Conservation (phyloP, 92 coral and sea anemone genomes). For the Phenganax marumi region DNA sequence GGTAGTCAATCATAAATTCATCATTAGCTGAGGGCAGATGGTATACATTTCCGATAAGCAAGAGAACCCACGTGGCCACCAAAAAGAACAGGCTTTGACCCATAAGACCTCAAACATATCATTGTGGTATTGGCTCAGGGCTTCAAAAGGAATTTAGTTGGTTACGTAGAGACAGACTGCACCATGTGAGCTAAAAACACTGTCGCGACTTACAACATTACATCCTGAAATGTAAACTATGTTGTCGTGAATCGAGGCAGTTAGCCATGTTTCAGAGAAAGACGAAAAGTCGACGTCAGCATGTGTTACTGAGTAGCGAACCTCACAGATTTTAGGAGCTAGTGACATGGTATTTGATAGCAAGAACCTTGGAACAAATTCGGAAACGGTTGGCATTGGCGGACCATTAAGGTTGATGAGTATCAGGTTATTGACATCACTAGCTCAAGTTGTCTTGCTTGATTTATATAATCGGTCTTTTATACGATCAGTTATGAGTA, state of each 20-base stretch:
- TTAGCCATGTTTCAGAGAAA: not conserved
- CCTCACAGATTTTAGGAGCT: not conserved
- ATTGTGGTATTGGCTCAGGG: not conserved
- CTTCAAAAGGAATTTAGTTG: not conserved
- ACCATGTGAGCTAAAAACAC: not conserved
- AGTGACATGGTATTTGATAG: no score
- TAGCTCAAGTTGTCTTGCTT: no score
- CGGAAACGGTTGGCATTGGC: no score
- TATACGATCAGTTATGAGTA: no score
- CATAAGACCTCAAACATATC: no score
- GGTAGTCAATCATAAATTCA: conserved; percentile 20
- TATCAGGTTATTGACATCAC: no score
- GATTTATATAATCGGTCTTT: no score
- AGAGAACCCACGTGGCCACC: not conserved
- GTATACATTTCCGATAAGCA: conserved; percentile 6
- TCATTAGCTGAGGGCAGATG: conserved; percentile 8
- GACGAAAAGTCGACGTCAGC: not conserved
- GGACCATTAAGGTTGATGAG: no score
- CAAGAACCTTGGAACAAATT: not conserved
- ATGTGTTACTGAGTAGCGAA: not conserved
- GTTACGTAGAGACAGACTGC: not conserved
- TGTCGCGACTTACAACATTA: not conserved
- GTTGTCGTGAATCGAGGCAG: no score
- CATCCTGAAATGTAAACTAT: not conserved
- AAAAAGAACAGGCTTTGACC: not conserved